phyloP scores from a whole-genome alignment of 2,797 vertebrate species.

The Myripristis murdjan region DNA sequence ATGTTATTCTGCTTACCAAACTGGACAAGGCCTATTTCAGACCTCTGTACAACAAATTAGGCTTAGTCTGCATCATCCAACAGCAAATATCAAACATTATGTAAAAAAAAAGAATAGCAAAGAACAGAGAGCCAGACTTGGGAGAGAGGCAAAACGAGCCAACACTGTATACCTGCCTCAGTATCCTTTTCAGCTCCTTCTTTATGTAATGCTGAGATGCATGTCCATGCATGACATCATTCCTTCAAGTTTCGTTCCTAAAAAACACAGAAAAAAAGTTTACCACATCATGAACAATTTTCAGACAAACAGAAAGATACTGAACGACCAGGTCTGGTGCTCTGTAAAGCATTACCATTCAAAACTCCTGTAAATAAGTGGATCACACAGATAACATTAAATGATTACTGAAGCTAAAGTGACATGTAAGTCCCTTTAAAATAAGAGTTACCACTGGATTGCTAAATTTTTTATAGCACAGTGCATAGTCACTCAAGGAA shows the following conservation, averaged over 20 bases:
- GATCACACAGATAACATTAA: not conserved
- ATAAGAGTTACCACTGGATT: not conserved
- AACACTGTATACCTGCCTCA: conserved; percentile 8
- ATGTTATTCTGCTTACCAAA: not conserved
- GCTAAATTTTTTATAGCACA: not conserved
- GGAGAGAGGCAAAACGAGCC: conserved; percentile 1
- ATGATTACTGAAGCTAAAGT: not conserved
- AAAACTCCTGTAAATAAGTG: not conserved
- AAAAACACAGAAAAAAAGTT: not conserved
- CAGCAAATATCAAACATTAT: not conserved
- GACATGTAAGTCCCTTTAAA: not conserved
- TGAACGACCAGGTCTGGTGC: not conserved
- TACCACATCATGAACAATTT: not conserved
- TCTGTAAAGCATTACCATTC: not conserved
- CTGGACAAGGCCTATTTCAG: not conserved
- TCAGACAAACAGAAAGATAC: not conserved
- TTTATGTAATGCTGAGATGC: conserved; percentile 23
- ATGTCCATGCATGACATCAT: conserved; percentile 35
- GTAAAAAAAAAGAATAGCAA: not conserved
- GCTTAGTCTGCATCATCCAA: not conserved
- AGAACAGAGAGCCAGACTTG: not conserved
- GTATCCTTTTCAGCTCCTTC: conserved; percentile 22
- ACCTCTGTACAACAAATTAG: not conserved
- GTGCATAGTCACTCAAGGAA: conserved; percentile 13
- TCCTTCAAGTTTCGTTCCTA: conserved; percentile 32